A percentile compares a stretch with the other conserved stretches of the same genome.
phyloP scores from a whole-genome alignment of 2,888 invertebrate species.

The Tenodera sinensis region DNA sequence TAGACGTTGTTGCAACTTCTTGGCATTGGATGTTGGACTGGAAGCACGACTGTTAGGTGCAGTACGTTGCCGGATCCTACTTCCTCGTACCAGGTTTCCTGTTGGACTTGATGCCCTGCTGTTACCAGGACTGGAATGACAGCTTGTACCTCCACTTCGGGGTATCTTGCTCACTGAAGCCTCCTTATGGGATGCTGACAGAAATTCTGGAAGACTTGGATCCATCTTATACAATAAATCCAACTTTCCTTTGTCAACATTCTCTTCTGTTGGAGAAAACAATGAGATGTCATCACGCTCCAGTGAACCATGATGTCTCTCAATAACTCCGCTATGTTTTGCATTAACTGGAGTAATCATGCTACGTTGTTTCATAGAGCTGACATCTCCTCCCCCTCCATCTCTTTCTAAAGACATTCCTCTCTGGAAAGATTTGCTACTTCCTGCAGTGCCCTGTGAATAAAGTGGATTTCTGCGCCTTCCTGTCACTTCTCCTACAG shows the following conservation, averaged over 20 bases:
- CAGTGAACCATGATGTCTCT: slow-evolving; percentile 3
- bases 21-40: slow-evolving; percentile 10
- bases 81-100: not conserved
- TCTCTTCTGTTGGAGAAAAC: not conserved
- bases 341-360: not conserved
- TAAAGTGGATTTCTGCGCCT: not conserved
- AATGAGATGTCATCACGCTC: not conserved
- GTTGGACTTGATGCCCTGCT: slow-evolving; percentile 16
- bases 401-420: not conserved
- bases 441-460: not conserved
- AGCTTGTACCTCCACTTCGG: slow-evolving; percentile 6
- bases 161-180: not conserved
- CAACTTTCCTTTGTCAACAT: not conserved
- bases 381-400: not conserved
- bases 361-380: not conserved
- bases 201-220: not conserved
- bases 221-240: not conserved
- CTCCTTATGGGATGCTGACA: not conserved
- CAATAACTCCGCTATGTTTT: not conserved
- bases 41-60: slow-evolving; percentile 18
- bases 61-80: slow-evolving; percentile 1
- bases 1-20: not conserved
- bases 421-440: not conserved
- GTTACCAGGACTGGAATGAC: slow-evolving; percentile 14
- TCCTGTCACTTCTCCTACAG: not conserved